Percentiles rank a stretch among this genome's conserved stretches.
phyloP scores from a whole-genome alignment of 2,113 vertebrate species.

The Macrotis lagotis region DNA sequence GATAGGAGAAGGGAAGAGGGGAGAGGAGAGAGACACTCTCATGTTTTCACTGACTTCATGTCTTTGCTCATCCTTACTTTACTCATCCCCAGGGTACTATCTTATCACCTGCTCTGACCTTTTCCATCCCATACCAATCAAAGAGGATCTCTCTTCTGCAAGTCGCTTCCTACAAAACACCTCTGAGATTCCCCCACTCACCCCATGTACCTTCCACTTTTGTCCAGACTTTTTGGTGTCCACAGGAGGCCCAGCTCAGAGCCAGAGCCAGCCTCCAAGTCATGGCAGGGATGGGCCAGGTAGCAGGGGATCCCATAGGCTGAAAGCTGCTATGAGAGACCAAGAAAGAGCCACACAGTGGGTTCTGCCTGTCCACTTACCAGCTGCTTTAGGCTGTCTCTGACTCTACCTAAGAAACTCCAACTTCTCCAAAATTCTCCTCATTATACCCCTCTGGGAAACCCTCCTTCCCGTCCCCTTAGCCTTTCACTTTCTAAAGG shows the following conservation, averaged over 20 bases:
- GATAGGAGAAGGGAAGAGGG: neutral
- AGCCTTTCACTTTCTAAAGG: neutral
- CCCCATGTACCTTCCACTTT: neutral
- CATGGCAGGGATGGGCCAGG: neutral
- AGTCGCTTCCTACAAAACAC: neutral
- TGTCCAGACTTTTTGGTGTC: neutral
- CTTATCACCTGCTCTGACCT: neutral
- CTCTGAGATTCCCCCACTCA: neutral
- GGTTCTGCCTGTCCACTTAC: neutral
- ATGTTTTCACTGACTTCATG: neutral
- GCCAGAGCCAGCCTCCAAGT: neutral
- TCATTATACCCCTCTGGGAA: neutral
- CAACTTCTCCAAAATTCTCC: neutral
- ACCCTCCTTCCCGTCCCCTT: neutral
- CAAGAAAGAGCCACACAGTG: neutral
- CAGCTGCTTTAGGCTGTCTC: neutral
- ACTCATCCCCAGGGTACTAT: neutral
- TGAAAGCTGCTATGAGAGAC: neutral
- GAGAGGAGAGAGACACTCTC: neutral
- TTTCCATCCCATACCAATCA: neutral
- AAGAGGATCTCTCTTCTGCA: neutral
- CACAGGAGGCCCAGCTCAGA: neutral
- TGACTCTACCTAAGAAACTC: neutral
- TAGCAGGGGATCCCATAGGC: neutral
- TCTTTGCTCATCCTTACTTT: neutral